phyloP scores from a whole-genome alignment of 2,113 vertebrate species.

The Channa maculata region DNA sequence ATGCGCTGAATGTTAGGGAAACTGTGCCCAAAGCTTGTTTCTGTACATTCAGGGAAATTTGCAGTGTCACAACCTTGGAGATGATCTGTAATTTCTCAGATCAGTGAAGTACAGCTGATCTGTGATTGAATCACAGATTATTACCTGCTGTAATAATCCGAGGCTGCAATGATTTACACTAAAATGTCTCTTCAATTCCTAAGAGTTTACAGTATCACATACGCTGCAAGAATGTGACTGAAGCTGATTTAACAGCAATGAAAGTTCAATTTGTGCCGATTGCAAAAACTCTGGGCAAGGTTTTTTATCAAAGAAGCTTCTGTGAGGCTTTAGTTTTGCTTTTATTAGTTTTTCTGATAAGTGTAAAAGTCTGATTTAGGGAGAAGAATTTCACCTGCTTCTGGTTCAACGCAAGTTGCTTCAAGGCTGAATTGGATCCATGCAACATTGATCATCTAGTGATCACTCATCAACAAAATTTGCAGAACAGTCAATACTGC shows the following conservation, averaged over 20 bases:
- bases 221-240: not conserved
- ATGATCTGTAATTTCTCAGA: slow-evolving; percentile 3
- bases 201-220: not conserved
- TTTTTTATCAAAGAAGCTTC: not conserved
- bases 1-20: too few species aligned
- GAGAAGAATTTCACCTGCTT: not conserved
- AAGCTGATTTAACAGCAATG: not conserved
- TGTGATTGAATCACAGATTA: slow-evolving; percentile 10
- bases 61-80: not conserved
- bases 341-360: slow-evolving; percentile 10
- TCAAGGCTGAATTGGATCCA: not conserved
- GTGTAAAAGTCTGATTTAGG: not conserved
- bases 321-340: not conserved
- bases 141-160: not conserved
- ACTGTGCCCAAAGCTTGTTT: not conserved
- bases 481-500: too few species aligned
- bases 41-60: not conserved
- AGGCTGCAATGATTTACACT: not conserved
- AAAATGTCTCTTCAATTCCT: not conserved
- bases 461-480: too few species aligned
- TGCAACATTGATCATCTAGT: not conserved
- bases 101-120: not conserved
- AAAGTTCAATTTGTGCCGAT: too few species aligned
- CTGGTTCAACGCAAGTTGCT: not conserved
- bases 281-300: too few species aligned